These are phyloP conservation scores for Brotula barbata DNA, from an alignment of 2,797 vertebrate species.

Conservation along the genomic window DNA sequence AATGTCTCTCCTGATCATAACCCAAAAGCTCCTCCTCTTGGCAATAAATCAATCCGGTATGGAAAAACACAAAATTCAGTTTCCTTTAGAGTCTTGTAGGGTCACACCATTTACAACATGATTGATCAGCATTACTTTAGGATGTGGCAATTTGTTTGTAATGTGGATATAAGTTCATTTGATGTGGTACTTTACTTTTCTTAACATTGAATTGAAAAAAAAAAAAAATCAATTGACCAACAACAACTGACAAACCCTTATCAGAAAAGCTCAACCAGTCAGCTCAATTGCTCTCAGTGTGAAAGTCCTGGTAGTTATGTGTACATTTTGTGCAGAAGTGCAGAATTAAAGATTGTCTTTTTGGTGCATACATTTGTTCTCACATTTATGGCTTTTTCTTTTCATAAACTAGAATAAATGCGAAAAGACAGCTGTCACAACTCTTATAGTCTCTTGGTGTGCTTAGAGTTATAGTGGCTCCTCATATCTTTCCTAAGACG, in stretches of 20 bases:
- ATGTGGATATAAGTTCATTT: too few relatives aligned
- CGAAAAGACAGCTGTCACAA: not conserved
- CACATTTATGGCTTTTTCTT: conserved; percentile 75
- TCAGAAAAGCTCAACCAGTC: not conserved
- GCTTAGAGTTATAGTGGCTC: conserved; percentile 96
- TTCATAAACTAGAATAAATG: conserved; percentile 39
- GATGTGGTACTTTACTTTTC: too few relatives aligned
- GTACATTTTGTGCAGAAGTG: conserved; percentile 75
- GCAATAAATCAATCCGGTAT: not conserved
- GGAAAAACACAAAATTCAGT: not conserved
- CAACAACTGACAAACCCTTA: not conserved
- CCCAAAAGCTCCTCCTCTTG: not conserved
- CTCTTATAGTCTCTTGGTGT: conserved; percentile 81
- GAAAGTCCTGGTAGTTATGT: conserved; percentile 54
- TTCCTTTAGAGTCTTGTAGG: not conserved
- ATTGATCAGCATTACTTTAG: not conserved
- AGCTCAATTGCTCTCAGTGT: conserved; percentile 18
- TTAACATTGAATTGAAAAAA: not conserved
- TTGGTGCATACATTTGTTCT: conserved; percentile 78
- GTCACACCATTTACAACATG: conserved; percentile 34
- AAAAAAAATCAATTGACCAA: not conserved
- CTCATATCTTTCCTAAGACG: conserved; percentile 98
- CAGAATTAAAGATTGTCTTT: conserved; percentile 67
- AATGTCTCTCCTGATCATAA: not conserved
- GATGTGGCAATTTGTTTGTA: not conserved